phyloP scores from a whole-genome alignment of 2,888 invertebrate species.

The Caenorhabditis doughertyi region DNA sequence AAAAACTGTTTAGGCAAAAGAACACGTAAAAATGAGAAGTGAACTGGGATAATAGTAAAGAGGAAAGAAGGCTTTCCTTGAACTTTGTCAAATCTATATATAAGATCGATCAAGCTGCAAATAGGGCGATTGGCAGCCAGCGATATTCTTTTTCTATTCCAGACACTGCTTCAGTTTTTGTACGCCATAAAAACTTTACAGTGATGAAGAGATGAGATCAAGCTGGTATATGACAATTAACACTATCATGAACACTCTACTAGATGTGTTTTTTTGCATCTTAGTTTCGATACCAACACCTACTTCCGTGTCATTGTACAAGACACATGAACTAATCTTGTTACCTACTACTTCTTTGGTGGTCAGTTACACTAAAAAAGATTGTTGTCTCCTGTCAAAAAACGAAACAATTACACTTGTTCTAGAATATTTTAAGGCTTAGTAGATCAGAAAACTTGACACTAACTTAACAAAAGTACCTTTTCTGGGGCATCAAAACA shows the following conservation, averaged over 20 bases:
- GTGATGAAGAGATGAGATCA: constrained; percentile 36
- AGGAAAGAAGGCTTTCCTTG: constrained; percentile 36
- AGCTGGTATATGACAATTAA: constrained; percentile 50
- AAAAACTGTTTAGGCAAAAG: constrained; percentile 39
- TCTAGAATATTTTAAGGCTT: not conserved
- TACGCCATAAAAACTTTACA: constrained; percentile 56
- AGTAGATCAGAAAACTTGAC: constrained; percentile 59
- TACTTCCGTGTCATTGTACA: constrained; percentile 50
- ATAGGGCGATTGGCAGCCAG: constrained; percentile 5
- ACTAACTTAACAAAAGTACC: constrained; percentile 15
- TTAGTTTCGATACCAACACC: constrained; percentile 19
- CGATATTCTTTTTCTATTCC: constrained; percentile 46
- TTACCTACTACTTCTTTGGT: constrained; percentile 28
- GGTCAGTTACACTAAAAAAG: constrained; percentile 52
- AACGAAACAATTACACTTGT: constrained; percentile 27
- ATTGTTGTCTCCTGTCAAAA: constrained; percentile 10
- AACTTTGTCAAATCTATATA: constrained; percentile 39
- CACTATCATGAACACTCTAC: constrained; percentile 41
- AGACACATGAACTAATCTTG: constrained; percentile 48
- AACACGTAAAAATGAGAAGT: constrained; percentile 2
- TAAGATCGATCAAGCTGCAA: constrained; percentile 37
- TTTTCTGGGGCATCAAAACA: constrained; percentile 38
- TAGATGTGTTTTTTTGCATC: constrained; percentile 13
- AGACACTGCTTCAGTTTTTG: constrained; percentile 42
- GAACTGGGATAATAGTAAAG: constrained; percentile 15